Conservation (phyloP, 2,888 invertebrate genomes). For the Papilio demoleus region DNA sequence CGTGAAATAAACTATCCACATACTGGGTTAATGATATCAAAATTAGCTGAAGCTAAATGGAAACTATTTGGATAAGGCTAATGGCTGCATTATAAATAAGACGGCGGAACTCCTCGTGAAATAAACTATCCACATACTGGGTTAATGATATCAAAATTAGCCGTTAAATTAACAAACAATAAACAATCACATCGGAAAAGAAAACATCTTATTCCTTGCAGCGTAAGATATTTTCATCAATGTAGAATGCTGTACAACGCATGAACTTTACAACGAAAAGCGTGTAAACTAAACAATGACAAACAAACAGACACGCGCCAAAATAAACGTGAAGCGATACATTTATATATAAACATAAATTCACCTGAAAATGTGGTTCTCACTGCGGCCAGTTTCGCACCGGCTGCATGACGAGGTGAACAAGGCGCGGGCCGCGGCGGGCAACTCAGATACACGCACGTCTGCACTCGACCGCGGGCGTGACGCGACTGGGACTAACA, state of each 20-base stretch:
- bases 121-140: conserved; percentile 24
- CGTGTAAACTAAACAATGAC: conserved; percentile 35
- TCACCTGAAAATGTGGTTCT: conserved; percentile 65
- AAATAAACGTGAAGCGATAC: conserved; percentile 15
- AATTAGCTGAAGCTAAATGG: conserved; percentile 25
- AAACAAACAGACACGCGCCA: conserved; percentile 25
- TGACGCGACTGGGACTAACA: conserved; percentile 63
- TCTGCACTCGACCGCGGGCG: conserved; percentile 42
- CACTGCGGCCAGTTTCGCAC: conserved; percentile 63
- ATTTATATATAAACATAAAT: conserved; percentile 26
- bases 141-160: conserved; percentile 16
- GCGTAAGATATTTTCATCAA: conserved; percentile 17
- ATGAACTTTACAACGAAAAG: conserved; percentile 26
- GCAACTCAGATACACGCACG: conserved; percentile 43
- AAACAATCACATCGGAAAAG: conserved; percentile 9
- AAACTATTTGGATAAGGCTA: conserved; percentile 32
- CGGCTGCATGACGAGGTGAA: conserved; percentile 66
- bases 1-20: conserved; percentile 21
- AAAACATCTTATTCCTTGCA: conserved; percentile 8
- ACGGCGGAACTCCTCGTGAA: conserved; percentile 3
- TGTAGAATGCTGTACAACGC: conserved; percentile 9
- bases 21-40: conserved; percentile 21
- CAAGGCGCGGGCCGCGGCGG: conserved; percentile 44
- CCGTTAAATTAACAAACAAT: conserved; percentile 12
- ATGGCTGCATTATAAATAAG: conserved; percentile 29